Base-by-base conservation (phyloP, 2,797 vertebrate genomes). In the Balearica regulorum region DNA sequence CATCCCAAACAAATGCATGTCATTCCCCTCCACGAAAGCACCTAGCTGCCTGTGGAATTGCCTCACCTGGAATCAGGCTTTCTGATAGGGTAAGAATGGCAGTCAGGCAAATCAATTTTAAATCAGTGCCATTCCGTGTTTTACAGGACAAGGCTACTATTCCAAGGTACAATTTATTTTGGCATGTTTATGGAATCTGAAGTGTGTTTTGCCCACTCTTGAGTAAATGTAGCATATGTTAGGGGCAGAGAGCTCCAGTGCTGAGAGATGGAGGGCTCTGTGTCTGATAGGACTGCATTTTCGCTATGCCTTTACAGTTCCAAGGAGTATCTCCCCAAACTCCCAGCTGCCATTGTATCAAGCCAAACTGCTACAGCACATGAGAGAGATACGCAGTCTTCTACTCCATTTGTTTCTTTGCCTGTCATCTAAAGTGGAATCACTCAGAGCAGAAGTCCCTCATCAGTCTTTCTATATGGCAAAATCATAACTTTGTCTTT, bases 91-190 rank as follows among this genome's bases (percentile, higher is more conserved):
- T 79, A 26, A 75, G 69, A 78, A 90, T 22, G 28, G 20, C 53
- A 55, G 13, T 46, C 61, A 29, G 20, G 26, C 19, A 83, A 53
- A 87, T 68, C 25, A 60, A 4, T 21, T 65, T 24, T 18, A 2
- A 13, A 16, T 28, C 20, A 54, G 14, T 6, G 2, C 51, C 33
- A 10, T 61, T 65, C 46, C 33, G 65, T 81, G 39, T 79, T 93
- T 87, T 72, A 35, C 0, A 0, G 51, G 46, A 14, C 48, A 75
- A 82, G 35, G 12, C 24, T 65, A 16, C 26, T 72, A 0, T 57
- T 83, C 51, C 41, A 55, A 77, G 26, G 25, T 75, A 64, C 31
- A 31, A 44, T 68, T 79, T 86, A 33, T 93, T 85, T 83, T 0
- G 1, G 13, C 28, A 22, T 44, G 3, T 54, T 78, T 65, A 15